Percentiles rank a stretch among this genome's conserved stretches.
Evolutionary conservation across 2,888 invertebrate species (phyloP).

Genomic region (Heliconius hortense): DNA sequence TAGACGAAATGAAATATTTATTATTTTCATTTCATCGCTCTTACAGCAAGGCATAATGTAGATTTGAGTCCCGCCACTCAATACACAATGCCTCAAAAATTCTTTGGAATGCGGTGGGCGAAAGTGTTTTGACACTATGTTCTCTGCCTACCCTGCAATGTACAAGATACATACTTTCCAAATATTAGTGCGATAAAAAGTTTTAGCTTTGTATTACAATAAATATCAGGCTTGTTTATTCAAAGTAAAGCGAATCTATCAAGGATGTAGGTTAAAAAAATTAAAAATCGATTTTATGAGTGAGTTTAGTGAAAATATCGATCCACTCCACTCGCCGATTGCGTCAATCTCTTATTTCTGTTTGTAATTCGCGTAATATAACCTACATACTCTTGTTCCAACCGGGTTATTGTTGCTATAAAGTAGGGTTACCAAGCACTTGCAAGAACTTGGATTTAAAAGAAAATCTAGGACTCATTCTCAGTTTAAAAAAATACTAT

Average conservation of each 20-base stretch:
- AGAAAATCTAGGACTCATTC: background rate
- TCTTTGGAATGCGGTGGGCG: no score
- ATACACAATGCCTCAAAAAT: no score
- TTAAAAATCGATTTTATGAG: slow-evolving; percentile 26
- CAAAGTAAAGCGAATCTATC: background rate
- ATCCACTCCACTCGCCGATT: slow-evolving; percentile 35
- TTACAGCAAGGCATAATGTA: no score
- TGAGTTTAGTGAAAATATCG: slow-evolving; percentile 33
- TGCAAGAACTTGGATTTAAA: background rate
- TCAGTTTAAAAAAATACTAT: background rate
- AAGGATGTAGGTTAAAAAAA: background rate
- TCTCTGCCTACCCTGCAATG: no score
- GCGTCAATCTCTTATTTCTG: slow-evolving; percentile 43
- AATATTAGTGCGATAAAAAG: no score
- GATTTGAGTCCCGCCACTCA: no score
- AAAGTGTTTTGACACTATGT: no score
- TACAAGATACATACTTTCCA: no score
- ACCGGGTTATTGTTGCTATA: slow-evolving; percentile 37
- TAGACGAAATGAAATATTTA: no score
- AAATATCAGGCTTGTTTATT: background rate
- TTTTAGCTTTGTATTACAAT: background rate
- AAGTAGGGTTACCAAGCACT: background rate
- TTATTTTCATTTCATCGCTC: no score
- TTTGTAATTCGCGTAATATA: slow-evolving; percentile 37
- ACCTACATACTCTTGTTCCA: slow-evolving; percentile 37